Evolutionary conservation across 2,888 invertebrate genomes (phyloP).

Genomic region (Drosophila cognata): DNA sequence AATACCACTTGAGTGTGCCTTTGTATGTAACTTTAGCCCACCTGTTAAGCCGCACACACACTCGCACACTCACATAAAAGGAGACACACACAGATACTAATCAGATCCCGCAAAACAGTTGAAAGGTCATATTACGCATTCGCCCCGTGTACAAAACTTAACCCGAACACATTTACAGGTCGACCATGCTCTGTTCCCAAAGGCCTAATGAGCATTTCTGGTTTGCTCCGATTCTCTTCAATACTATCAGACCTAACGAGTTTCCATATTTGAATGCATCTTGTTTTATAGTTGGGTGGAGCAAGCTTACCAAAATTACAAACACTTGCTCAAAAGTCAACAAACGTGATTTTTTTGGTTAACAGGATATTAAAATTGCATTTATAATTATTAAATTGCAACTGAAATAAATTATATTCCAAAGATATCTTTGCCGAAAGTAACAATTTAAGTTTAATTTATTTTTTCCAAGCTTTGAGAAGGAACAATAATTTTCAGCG

Average conservation of each 20-base stretch:
- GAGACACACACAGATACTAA: conserved; percentile 32
- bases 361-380: background rate
- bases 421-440: background rate
- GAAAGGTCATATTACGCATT: conserved; percentile 63
- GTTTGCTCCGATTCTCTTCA: background rate
- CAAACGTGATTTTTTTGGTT: background rate
- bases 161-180: conserved; percentile 41
- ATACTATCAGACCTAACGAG: background rate
- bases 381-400: background rate
- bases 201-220: conserved; percentile 1
- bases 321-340: background rate
- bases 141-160: conserved; percentile 44
- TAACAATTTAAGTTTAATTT: background rate
- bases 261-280: background rate
- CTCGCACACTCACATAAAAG: background rate
- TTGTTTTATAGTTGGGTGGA: background rate
- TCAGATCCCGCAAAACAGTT: conserved; percentile 34
- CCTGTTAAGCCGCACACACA: conserved; percentile 46
- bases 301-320: background rate
- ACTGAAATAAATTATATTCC: background rate
- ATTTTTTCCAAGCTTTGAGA: background rate
- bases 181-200: background rate
- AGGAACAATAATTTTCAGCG: background rate
- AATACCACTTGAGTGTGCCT: conserved; percentile 47
- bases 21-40: conserved; percentile 25